Base-by-base conservation (phyloP, 2,113 vertebrate genomes). In the Cariama cristata region DNA sequence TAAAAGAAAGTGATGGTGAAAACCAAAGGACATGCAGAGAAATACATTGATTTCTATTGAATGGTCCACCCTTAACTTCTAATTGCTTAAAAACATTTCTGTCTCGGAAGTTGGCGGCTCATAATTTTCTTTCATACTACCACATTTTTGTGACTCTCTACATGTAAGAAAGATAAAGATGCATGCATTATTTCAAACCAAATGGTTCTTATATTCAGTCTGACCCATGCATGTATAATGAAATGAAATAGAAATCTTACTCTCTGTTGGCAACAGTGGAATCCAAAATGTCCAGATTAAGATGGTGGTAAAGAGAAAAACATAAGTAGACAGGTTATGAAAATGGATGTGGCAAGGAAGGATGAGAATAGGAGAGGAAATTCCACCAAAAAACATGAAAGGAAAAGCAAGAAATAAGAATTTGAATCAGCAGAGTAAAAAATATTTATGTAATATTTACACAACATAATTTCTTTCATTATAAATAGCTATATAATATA, bases 221-320 rank as follows among this genome's bases (percentile, higher is more conserved):
- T 66, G 55, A 66, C 19, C 12, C 97, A 86, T 94, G 86, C 91
- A 93, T 55, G 96, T 91, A 68, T 53, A 74, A 66, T 64, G 45
- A 62, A 95, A 93, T 64, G 14, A 86, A 95, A 86, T 30, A 56
- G 42, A 86, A 94, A 92, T 71, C 96, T 97, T 97, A 98, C 97
- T 98, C 97, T 97, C 97, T 98, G 86, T 94, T 94, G 72, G 45
- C 77, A 96, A n/a, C 38, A 69, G 67, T 58, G 40, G 72, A 84
- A 96, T 97, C 77, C 96, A 82, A 89, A 94, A 49, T 8, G 83
- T 87, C 71, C 88, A 80, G 49, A 47, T 91, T 44, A 40, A 76
- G 47, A 60, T 28, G 62, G 40, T 56, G 76, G n/a, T 69, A 67
- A 93, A 75, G 81, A 87, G 62, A 60, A 90, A 83, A 86, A 33